Evolutionary conservation across 2,888 invertebrate genomes (phyloP).

Genomic region (Ormyrus nitidulus): DNA sequence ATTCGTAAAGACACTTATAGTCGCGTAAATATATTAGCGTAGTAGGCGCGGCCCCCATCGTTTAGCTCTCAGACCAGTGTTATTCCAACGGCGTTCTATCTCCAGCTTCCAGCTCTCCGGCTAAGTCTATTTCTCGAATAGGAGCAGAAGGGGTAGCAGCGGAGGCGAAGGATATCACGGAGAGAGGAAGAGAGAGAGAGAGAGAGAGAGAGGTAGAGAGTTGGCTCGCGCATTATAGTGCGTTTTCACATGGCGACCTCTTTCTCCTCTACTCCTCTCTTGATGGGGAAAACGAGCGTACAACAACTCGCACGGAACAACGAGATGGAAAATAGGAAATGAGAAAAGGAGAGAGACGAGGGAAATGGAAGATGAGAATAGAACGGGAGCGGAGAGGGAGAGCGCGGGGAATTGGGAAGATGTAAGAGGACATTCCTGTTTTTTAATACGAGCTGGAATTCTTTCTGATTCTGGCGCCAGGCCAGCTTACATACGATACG

Average conservation of each 20-base stretch:
- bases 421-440: slow-evolving; percentile 64
- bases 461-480: slow-evolving; percentile 64
- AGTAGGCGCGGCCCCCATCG: not conserved
- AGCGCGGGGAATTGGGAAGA: slow-evolving; percentile 51
- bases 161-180: too few relatives aligned
- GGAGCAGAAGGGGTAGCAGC: not conserved
- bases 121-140: slow-evolving; percentile 22
- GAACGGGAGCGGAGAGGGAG: slow-evolving; percentile 11
- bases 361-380: slow-evolving; percentile 9
- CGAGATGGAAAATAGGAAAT: slow-evolving; percentile 24
- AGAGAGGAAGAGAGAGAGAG: not conserved
- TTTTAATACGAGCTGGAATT: slow-evolving; percentile 66
- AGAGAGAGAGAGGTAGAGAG: not conserved
- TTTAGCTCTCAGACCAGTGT: not conserved
- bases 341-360: slow-evolving; percentile 20
- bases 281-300: slow-evolving; percentile 15
- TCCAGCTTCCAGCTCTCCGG: not conserved
- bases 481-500: slow-evolving; percentile 62
- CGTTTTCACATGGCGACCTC: not conserved
- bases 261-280: slow-evolving; percentile 29
- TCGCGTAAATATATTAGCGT: not conserved
- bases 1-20: not conserved
- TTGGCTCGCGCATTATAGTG: slow-evolving; percentile 35
- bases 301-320: slow-evolving; percentile 2
- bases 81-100: not conserved